Base-by-base conservation (phyloP, 2,888 invertebrate genomes). In the Lapara coniferarum region DNA sequence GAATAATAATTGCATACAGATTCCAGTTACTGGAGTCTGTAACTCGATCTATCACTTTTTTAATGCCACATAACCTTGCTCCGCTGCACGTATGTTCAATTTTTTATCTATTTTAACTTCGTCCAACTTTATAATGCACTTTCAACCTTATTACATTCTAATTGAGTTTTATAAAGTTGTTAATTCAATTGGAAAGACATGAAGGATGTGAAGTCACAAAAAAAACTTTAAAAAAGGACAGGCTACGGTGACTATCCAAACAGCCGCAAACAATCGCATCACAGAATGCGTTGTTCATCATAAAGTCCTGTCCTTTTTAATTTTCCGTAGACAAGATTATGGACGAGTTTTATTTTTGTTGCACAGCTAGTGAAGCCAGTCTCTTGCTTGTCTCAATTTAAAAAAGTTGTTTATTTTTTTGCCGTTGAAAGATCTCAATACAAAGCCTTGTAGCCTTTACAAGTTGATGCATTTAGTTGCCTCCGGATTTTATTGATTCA, bases 281-380 rank as follows among this genome's bases (percentile, higher is more conserved):
- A 63, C 63, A 59, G 59, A 46, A 63, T 19, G 63, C 19, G 49
- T 63, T 16, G 63, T 63, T 46, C 46, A 49, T 63, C 16, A 46
- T 16, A 63, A 49, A 63, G 63, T 63, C 63, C 59, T 59, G 59
- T 68, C 14, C 44, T 68, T 53, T 68, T 63, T 52, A 52, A 68
- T 68, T 53, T 53, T 59, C 59, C 30, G 53, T 52, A 53, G 68
- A 68, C 68, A 58, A 68, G 68, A 59, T 63, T 63, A 63, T 51
- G 58, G 13, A 10, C 19, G 37, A 51, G 49, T 58, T 68, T 68
- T 68, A 44, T 63, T 68, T 68, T 68, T 63, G 37, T 53, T 68
- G 52, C 59, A 52, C 68, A 25, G 12, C 52, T 59, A 53, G 37
- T 53, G 68, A 14, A 68, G 52, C 68, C 59, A 63, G 53, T 68